phyloP scores from a whole-genome alignment of 2,888 invertebrate genomes.

The Plemyria rubiginata region DNA sequence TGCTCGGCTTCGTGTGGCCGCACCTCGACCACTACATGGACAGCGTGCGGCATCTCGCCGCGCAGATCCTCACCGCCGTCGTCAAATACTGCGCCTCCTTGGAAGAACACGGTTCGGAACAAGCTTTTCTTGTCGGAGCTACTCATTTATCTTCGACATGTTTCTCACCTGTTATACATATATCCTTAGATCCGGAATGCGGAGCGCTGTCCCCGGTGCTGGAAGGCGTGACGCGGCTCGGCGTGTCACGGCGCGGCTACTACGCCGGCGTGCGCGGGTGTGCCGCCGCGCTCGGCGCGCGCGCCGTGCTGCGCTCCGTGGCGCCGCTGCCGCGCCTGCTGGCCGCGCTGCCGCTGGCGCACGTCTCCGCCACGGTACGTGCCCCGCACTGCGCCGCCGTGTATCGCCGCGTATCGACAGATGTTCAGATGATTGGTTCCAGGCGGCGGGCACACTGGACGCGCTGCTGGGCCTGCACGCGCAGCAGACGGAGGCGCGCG shows the following conservation, averaged over 20 bases:
- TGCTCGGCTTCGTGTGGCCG: constrained; percentile 79
- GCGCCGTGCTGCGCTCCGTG: constrained; percentile 79
- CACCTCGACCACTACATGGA: constrained; percentile 88
- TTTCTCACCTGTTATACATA: no score
- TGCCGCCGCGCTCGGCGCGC: constrained; percentile 84
- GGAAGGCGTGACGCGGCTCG: not conserved
- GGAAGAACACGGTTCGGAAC: constrained; percentile 34
- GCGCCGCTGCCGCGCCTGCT: constrained; percentile 86
- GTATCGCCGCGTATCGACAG: no score
- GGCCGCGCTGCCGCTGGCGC: constrained; percentile 6
- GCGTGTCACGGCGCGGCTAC: constrained; percentile 14
- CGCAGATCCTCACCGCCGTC: constrained; percentile 67
- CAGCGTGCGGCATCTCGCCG: constrained; percentile 86
- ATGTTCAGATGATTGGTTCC: not conserved
- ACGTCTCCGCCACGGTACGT: constrained; percentile 9
- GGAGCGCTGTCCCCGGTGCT: not conserved
- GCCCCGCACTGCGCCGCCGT: not conserved
- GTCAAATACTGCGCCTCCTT: constrained; percentile 57
- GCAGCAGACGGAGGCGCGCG: constrained; percentile 3
- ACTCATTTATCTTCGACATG: no score
- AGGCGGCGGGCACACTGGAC: constrained; percentile 6
- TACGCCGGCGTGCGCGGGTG: constrained; percentile 80
- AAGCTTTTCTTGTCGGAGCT: no score
- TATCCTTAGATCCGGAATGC: not conserved
- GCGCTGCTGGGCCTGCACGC: constrained; percentile 10